Evolutionary conservation across 1,140 invertebrate genomes (phyloP).

Genomic region (Coptotermes formosanus): DNA sequence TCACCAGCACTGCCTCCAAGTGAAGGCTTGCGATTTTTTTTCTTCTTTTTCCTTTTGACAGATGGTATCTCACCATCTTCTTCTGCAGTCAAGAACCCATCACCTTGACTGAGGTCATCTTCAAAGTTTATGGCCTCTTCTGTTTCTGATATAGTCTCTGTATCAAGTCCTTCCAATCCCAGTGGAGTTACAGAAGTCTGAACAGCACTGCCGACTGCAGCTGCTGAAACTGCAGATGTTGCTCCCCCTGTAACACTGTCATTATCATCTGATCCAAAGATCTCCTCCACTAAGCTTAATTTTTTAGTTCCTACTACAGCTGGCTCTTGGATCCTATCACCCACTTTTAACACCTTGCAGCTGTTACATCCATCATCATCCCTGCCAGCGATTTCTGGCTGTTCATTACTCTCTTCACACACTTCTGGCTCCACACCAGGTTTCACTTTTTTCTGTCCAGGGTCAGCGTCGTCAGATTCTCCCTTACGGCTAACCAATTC

Average conservation of each 20-base stretch:
- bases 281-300: slow-evolving; percentile 32
- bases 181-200: slow-evolving; percentile 37
- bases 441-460: background rate
- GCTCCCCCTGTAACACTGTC: slow-evolving; percentile 36
- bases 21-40: slow-evolving; percentile 34
- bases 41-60: slow-evolving; percentile 38
- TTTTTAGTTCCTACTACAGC: slow-evolving; percentile 39
- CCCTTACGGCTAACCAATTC: background rate
- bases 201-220: slow-evolving; percentile 30
- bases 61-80: slow-evolving; percentile 39
- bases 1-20: slow-evolving; percentile 24
- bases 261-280: slow-evolving; percentile 40
- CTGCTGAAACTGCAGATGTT: slow-evolving; percentile 39
- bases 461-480: background rate
- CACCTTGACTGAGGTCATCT: slow-evolving; percentile 30
- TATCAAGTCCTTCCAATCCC: slow-evolving; percentile 62
- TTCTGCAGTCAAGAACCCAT: slow-evolving; percentile 28
- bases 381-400: slow-evolving; percentile 33
- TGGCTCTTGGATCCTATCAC: slow-evolving; percentile 30
- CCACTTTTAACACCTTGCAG: background rate
- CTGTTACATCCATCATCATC: slow-evolving; percentile 30
- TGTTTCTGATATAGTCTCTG: slow-evolving; percentile 67
- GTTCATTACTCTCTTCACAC: slow-evolving; percentile 8
- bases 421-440: slow-evolving; percentile 26
- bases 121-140: slow-evolving; percentile 41